Percentiles rank a stretch among this genome's conserved stretches.
These are phyloP conservation scores for Sturnus vulgaris DNA, from an alignment of 2,113 vertebrate genomes.

Conservation along the genomic window DNA sequence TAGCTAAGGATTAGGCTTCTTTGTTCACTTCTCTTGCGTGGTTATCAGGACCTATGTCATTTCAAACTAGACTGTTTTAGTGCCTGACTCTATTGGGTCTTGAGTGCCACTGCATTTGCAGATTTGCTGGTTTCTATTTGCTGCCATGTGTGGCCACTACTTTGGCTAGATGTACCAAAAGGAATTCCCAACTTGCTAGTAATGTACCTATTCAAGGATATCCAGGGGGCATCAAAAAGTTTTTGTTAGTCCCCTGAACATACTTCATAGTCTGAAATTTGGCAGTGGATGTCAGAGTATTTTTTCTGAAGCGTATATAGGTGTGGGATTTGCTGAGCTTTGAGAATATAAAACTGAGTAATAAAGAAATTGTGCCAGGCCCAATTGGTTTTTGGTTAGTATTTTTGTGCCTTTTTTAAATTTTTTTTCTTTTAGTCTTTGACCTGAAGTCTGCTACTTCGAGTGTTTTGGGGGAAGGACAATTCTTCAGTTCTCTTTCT, in stretches of 20 bases:
- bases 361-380: not conserved
- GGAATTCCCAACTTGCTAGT: not conserved
- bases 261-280: not conserved
- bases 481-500: not conserved
- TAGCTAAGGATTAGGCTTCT: not conserved
- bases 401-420: not conserved
- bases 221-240: not conserved
- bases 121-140: rapidly evolving
- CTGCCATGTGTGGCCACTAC: not conserved
- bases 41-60: not conserved
- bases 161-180: not conserved
- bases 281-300: not conserved
- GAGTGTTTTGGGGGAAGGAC: not conserved
- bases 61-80: not conserved
- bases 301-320: not conserved
- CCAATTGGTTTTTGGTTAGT: not conserved
- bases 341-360: not conserved
- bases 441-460: not conserved
- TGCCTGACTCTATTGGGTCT: no score
- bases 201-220: not conserved
- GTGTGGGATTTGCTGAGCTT: not conserved
- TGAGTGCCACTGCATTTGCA: not conserved
- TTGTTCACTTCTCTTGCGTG: not conserved
- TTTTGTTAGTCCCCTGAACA: not conserved
- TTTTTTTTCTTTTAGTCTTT: not conserved